Evolutionary conservation across 2,113 vertebrate species (phyloP).

Genomic region (Thymallus thymallus): DNA sequence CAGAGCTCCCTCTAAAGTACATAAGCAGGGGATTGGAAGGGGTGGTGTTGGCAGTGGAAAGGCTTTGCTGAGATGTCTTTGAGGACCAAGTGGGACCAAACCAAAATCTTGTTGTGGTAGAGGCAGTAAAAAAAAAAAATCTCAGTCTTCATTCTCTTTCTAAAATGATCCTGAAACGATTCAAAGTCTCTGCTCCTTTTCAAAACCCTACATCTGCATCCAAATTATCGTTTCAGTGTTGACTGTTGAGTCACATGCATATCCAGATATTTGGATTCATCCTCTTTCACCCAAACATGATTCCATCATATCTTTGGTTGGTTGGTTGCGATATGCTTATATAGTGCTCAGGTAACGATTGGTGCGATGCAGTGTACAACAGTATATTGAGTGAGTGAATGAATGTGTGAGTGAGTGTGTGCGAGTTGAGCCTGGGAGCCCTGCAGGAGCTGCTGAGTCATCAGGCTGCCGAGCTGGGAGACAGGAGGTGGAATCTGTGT

Average conservation of each 20-base stretch:
- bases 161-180: slow-evolving; percentile 41
- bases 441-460: slow-evolving; percentile 73
- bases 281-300: neutral
- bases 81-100: slow-evolving; percentile 31
- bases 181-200: slow-evolving; percentile 40
- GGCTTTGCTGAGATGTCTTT: neutral
- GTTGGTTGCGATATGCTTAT: no score
- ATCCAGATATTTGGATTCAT: neutral
- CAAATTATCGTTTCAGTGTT: neutral
- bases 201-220: slow-evolving; percentile 33
- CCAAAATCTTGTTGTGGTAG: slow-evolving; percentile 19
- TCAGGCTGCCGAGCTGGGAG: slow-evolving; percentile 64
- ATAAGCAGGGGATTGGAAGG: neutral
- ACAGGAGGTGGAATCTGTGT: slow-evolving; percentile 69
- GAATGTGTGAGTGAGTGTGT: neutral
- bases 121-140: neutral
- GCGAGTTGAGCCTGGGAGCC: slow-evolving; percentile 30
- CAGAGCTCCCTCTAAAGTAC: slow-evolving; percentile 16
- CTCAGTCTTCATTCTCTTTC: neutral
- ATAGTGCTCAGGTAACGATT: neutral
- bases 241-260: neutral
- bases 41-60: neutral
- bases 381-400: neutral
- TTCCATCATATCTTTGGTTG: neutral
- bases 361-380: neutral